These are phyloP conservation scores for Tetramorium alpestre DNA, from an alignment of 1,140 invertebrate genomes.

Conservation along the genomic window DNA sequence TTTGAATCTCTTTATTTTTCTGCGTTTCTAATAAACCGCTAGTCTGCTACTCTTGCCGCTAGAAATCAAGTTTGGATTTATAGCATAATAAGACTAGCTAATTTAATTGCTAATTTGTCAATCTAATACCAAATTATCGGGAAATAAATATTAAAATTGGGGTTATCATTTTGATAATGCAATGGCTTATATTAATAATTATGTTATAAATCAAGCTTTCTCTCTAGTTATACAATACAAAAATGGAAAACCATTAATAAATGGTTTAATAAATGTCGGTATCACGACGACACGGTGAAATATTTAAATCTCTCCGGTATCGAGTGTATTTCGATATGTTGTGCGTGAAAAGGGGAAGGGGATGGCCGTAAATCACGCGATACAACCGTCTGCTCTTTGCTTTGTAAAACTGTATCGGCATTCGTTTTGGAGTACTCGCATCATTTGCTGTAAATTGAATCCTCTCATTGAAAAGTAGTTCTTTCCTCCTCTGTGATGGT, in stretches of 20 bases:
- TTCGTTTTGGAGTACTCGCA: slow-evolving; percentile 35
- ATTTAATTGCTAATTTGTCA: slow-evolving; percentile 8
- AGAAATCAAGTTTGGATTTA: slow-evolving; percentile 3
- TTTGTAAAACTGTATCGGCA: slow-evolving; percentile 44
- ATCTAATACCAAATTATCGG: neutral
- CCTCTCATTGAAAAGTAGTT: slow-evolving; percentile 21
- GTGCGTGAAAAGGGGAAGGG: neutral
- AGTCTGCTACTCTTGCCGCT: neutral
- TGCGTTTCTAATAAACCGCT: neutral
- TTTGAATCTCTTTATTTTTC: slow-evolving; percentile 16
- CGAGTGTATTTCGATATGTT: slow-evolving; percentile 47
- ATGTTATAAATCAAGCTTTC: neutral
- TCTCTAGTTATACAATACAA: neutral
- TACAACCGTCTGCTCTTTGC: slow-evolving; percentile 2
- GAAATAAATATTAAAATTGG: neutral
- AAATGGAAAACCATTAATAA: slow-evolving; percentile 34
- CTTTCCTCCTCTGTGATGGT: neutral
- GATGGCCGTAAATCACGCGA: slow-evolving; percentile 40
- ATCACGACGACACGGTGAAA: slow-evolving; percentile 19
- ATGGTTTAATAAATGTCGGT: slow-evolving; percentile 35
- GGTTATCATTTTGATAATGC: neutral
- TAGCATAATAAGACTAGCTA: neutral
- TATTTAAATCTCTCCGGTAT: slow-evolving; percentile 59
- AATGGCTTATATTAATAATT: slow-evolving; percentile 1
- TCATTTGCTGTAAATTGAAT: slow-evolving; percentile 55